Evolutionary conservation across 37 sponge, comb jelly and placozoan species (phyloP).

Genomic region (Haliclona indistincta): DNA sequence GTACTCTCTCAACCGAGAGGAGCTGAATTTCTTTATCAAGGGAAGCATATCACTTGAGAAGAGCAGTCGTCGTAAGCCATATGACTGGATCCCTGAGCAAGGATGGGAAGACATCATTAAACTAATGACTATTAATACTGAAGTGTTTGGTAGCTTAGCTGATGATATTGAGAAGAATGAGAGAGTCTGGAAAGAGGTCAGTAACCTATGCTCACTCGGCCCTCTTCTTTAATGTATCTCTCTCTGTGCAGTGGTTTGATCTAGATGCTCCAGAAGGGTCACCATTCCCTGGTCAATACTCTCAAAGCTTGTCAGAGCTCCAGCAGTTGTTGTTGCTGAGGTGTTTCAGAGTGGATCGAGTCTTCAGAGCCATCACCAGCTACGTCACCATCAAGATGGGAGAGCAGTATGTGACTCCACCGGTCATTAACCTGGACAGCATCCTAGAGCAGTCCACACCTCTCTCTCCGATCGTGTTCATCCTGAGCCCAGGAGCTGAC

Average conservation of each 20-base stretch:
- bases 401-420: conserved; percentile 98
- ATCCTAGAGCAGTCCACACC: conserved; percentile 93
- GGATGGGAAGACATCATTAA: conserved; percentile 98
- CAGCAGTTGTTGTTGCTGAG: conserved; percentile 88
- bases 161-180: conserved; percentile 91
- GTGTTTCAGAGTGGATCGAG: conserved; percentile 98
- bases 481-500: conserved; percentile 98
- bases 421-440: conserved; percentile 92
- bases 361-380: conserved; percentile 94
- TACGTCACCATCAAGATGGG: conserved; percentile 95
- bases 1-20: conserved; percentile 70
- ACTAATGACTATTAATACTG: conserved; percentile 64
- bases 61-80: conserved; percentile 80
- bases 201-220: background rate
- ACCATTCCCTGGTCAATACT: conserved; percentile 82
- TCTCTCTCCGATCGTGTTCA: conserved; percentile 96
- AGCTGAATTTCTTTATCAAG: conserved; percentile 98
- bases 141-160: conserved; percentile 84
- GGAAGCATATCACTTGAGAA: conserved; percentile 98
- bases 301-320: conserved; percentile 71
- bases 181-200: conserved; percentile 80
- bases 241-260: conserved; percentile 84
- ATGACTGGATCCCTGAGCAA: conserved; percentile 98
- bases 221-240: background rate
- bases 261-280: conserved; percentile 88